phyloP scores from a whole-genome alignment of 2,113 vertebrate genomes.

The Gallinago undulata region DNA sequence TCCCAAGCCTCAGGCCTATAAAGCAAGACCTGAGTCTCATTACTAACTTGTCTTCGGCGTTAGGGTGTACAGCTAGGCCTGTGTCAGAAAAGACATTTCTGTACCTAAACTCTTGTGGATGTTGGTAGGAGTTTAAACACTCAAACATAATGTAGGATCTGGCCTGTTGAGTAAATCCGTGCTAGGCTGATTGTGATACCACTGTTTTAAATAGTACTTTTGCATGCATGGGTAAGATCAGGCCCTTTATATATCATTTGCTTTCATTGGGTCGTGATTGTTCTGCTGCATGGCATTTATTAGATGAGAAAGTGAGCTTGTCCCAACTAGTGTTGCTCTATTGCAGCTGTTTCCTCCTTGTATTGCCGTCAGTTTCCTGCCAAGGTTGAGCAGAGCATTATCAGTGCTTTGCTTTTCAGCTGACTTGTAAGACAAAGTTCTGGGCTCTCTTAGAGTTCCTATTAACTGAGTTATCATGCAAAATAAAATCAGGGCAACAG shows the following conservation, averaged over 20 bases:
- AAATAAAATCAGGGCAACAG: neutral
- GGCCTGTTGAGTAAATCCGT: neutral
- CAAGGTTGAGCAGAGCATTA: neutral
- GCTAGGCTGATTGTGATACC: neutral
- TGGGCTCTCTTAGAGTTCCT: neutral
- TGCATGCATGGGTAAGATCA: neutral
- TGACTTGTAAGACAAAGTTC: neutral
- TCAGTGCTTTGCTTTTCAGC: neutral
- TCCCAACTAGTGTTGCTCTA: neutral
- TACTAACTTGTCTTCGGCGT: neutral
- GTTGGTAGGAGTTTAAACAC: neutral
- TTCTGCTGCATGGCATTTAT: neutral
- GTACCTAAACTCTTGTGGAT: neutral
- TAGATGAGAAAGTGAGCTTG: neutral
- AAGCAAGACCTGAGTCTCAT: constrained; percentile 13
- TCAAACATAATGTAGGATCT: neutral
- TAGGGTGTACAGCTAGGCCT: neutral
- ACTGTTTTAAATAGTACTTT: neutral
- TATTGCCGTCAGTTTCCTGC: neutral
- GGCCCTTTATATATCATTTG: neutral
- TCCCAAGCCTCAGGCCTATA: neutral
- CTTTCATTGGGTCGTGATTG: neutral
- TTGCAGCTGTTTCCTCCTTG: neutral
- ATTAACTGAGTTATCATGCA: neutral
- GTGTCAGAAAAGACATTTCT: neutral